phyloP scores from a whole-genome alignment of 1,140 invertebrate species.

The Drosophila kanapiae region DNA sequence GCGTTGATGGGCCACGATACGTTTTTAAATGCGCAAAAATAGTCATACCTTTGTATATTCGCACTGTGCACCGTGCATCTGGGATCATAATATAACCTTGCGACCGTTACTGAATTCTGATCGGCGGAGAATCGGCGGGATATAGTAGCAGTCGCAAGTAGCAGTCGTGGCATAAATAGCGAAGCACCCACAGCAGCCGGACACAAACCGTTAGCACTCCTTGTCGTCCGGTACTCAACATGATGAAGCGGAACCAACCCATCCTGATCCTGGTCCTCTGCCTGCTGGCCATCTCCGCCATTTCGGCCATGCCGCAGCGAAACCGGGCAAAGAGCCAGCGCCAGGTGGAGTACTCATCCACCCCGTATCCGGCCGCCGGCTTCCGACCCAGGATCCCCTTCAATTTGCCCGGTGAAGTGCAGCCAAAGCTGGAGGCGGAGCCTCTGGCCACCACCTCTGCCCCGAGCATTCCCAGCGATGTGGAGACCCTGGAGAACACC shows the following conservation, averaged over 20 bases:
- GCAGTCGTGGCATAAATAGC: conserved; percentile 56
- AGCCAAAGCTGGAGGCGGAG: conserved; percentile 56
- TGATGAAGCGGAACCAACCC: conserved; percentile 32
- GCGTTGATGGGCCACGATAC: conserved; percentile 66
- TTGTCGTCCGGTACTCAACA: conserved; percentile 43
- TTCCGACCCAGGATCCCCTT: conserved; percentile 74
- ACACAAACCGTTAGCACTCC: conserved; percentile 70
- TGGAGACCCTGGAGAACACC: conserved; percentile 55
- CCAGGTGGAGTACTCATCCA: conserved; percentile 72
- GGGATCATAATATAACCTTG: conserved; percentile 64
- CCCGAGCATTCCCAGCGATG: conserved; percentile 22
- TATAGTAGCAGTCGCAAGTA: neutral
- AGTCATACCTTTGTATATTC: conserved; percentile 44
- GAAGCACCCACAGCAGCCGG: conserved; percentile 64
- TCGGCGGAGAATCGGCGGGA: conserved; percentile 54
- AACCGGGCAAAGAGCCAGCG: conserved; percentile 65
- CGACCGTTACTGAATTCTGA: conserved; percentile 82
- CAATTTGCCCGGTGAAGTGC: conserved; percentile 64
- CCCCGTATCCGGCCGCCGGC: conserved; percentile 76
- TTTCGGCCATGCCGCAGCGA: conserved; percentile 59
- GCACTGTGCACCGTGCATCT: conserved; percentile 50
- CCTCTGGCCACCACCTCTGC: conserved; percentile 23
- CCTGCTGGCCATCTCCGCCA: conserved; percentile 33
- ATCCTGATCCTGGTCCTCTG: conserved; percentile 46
- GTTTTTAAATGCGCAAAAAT: conserved; percentile 78